phyloP scores from a whole-genome alignment of 2,113 vertebrate species.

The Ploceus nigricollis region DNA sequence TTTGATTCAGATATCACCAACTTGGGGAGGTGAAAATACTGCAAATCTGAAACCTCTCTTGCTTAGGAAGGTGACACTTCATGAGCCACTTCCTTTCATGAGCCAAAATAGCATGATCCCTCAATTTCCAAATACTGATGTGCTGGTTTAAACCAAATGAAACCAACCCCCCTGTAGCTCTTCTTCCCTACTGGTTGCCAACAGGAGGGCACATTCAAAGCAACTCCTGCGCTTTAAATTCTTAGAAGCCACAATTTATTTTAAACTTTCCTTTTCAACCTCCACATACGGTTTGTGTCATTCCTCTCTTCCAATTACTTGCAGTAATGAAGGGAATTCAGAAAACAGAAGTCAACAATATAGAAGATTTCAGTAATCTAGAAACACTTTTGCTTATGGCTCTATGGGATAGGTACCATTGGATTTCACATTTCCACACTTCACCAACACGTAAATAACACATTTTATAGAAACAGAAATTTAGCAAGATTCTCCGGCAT shows the following conservation, averaged over 20 bases:
- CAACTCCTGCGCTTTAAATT: background rate
- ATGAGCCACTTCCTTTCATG: background rate
- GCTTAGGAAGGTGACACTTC: background rate
- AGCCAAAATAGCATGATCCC: background rate
- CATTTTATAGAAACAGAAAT: background rate
- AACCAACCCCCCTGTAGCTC: background rate
- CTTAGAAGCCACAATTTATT: background rate
- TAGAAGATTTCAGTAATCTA: background rate
- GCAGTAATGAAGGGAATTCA: background rate
- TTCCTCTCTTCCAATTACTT: background rate
- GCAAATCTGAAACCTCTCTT: background rate
- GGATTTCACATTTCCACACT: background rate
- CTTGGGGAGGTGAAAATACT: background rate
- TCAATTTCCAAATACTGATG: background rate
- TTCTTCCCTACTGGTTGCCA: background rate
- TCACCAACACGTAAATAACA: background rate
- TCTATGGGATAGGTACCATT: background rate
- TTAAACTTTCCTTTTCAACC: background rate
- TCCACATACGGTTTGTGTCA: background rate
- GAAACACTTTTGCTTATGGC: background rate
- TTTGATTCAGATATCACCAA: background rate
- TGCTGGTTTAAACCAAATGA: background rate
- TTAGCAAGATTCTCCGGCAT: background rate
- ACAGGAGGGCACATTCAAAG: background rate
- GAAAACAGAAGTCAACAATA: background rate